These are phyloP conservation scores for Empis livida DNA, from an alignment of 2,888 invertebrate genomes.

Conservation along the genomic window DNA sequence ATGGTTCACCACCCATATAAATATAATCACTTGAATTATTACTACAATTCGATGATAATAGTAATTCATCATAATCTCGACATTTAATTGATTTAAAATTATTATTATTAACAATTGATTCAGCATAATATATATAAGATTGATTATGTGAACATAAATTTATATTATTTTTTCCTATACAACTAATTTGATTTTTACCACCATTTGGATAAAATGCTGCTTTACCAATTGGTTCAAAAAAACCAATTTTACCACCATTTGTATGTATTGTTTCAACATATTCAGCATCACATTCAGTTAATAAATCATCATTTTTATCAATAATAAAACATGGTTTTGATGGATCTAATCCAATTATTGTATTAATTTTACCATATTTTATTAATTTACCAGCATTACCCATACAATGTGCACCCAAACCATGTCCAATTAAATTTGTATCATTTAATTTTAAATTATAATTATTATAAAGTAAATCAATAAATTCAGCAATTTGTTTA, in stretches of 20 bases:
- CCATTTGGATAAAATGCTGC: conserved; percentile 21
- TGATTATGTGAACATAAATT: conserved; percentile 10
- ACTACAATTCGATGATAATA: neutral
- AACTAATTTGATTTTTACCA: conserved; percentile 20
- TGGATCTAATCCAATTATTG: conserved; percentile 17
- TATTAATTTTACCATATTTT: conserved; percentile 2
- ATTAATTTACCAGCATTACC: conserved; percentile 9
- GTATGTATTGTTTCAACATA: conserved; percentile 21
- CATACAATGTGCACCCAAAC: conserved; percentile 8
- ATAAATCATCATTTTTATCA: conserved; percentile 5
- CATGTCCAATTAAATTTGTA: conserved; percentile 6
- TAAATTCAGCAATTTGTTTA: conserved; percentile 2
- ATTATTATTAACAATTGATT: conserved; percentile 19
- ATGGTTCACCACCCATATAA: conserved; percentile 10
- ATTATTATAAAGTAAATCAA: conserved; percentile 1
- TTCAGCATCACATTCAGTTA: conserved; percentile 13
- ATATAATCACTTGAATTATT: neutral
- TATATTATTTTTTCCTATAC: conserved; percentile 9
- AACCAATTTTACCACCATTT: conserved; percentile 14
- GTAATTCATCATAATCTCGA: neutral
- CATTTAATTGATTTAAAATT: conserved; percentile 16
- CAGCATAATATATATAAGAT: conserved; percentile 9
- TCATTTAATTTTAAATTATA: conserved; percentile 2
- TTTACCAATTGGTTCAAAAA: conserved; percentile 14
- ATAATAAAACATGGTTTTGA: conserved; percentile 11